These are phyloP conservation scores for Prionace glauca DNA, from an alignment of 2,797 vertebrate species.

Conservation along the genomic window DNA sequence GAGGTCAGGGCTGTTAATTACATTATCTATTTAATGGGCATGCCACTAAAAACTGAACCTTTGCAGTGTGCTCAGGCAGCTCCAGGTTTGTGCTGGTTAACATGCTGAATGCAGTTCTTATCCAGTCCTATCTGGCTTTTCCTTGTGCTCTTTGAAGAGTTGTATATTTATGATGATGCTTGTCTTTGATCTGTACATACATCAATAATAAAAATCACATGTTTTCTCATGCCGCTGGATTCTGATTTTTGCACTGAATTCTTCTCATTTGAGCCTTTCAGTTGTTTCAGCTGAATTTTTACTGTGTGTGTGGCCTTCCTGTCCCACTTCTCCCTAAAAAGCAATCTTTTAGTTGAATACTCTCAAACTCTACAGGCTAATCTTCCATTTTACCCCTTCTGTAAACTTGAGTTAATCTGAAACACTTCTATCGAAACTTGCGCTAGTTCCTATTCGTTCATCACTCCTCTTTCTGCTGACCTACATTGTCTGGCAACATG, in stretches of 20 bases:
- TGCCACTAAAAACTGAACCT: neutral
- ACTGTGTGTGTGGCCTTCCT: neutral
- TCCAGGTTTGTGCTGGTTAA: neutral
- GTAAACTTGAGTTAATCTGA: neutral
- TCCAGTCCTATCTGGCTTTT: neutral
- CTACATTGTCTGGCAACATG: neutral
- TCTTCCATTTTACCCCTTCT: no score
- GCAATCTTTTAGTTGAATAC: neutral
- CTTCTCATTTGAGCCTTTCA: neutral
- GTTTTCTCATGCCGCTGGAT: neutral
- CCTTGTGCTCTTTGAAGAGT: neutral
- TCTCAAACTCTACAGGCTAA: no score
- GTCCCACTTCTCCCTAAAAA: no score
- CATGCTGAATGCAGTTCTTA: neutral
- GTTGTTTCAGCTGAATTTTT: neutral
- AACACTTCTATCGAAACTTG: neutral
- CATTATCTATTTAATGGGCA: neutral
- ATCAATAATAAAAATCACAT: slow-evolving; percentile 13
- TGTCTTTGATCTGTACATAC: neutral
- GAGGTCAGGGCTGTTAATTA: no score
- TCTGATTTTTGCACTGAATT: neutral
- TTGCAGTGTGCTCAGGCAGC: neutral
- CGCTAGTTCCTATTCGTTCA: neutral
- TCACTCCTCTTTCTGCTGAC: neutral
- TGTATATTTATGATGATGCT: slow-evolving; percentile 10